phyloP scores from a whole-genome alignment of 2,113 vertebrate species.

The Patagioenas fasciata region DNA sequence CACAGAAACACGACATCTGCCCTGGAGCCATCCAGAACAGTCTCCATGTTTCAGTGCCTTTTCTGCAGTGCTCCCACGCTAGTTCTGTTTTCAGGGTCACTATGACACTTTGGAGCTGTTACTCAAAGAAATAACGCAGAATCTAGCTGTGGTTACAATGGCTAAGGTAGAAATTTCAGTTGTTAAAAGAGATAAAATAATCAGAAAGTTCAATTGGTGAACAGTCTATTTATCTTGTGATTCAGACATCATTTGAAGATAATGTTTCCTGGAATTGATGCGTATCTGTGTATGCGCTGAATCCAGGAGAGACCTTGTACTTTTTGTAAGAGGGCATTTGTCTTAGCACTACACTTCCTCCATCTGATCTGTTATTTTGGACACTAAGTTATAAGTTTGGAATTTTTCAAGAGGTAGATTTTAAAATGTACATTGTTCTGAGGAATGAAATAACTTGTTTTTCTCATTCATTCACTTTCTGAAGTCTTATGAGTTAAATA shows the following conservation, averaged over 20 bases:
- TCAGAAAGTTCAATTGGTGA: constrained; percentile 30
- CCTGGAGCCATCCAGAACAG: background rate
- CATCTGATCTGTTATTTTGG: background rate
- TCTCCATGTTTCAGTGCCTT: background rate
- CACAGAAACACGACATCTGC: background rate
- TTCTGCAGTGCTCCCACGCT: background rate
- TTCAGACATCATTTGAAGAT: constrained; percentile 10
- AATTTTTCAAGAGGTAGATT: background rate
- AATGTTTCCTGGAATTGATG: constrained; percentile 49
- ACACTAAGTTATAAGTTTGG: background rate
- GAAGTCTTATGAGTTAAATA: background rate
- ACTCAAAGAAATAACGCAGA: background rate
- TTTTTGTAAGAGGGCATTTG: background rate
- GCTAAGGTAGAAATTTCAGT: background rate
- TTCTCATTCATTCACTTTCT: background rate
- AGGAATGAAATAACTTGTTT: background rate
- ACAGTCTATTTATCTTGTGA: constrained; percentile 1
- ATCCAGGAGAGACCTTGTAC: background rate
- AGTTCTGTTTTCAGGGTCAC: constrained; percentile 29
- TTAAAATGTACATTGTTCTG: background rate
- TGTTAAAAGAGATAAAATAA: constrained; percentile 19
- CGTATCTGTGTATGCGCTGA: background rate
- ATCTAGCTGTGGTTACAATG: background rate
- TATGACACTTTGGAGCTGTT: constrained; percentile 9
- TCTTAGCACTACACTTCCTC: background rate